Conservation (phyloP, 2,113 vertebrate species). For the Lethenteron camtschaticum region DNA sequence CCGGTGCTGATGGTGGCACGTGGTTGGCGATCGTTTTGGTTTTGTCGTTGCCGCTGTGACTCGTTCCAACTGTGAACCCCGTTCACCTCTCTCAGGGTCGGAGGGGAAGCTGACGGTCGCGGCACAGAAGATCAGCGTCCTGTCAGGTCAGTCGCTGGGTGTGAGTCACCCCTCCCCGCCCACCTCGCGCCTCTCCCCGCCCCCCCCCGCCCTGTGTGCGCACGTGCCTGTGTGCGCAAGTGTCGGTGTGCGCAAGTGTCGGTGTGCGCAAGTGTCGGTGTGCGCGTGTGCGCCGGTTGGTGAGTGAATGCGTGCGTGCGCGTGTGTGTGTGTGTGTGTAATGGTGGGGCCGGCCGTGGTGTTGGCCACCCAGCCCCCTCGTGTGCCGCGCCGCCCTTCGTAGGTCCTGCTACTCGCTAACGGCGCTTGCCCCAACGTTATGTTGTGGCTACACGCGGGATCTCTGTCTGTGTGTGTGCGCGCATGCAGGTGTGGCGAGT, state of each 20-base stretch:
- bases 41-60: background rate
- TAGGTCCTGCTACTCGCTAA: too few relatives aligned
- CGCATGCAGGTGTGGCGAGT: constrained; percentile 47
- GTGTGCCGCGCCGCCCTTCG: too few relatives aligned
- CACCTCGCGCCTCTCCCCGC: background rate
- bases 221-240: background rate
- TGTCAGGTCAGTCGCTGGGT: constrained; percentile 42
- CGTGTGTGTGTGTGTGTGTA: constrained; percentile 29
- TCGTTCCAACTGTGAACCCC: background rate
- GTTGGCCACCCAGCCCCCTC: too few relatives aligned
- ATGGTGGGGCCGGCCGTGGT: too few relatives aligned
- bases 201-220: background rate
- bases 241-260: background rate
- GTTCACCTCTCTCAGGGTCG: constrained; percentile 34
- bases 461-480: background rate
- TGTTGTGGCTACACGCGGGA: background rate
- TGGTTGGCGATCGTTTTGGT: constrained; percentile 1
- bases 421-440: too few relatives aligned
- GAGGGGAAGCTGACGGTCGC: constrained; percentile 77
- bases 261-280: background rate
- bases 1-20: background rate
- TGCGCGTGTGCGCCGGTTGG: background rate
- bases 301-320: background rate
- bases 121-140: constrained; percentile 76
- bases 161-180: background rate